These are phyloP conservation scores for Yponomeuta evonymella DNA, from an alignment of 2,888 invertebrate genomes.

Conservation along the genomic window DNA sequence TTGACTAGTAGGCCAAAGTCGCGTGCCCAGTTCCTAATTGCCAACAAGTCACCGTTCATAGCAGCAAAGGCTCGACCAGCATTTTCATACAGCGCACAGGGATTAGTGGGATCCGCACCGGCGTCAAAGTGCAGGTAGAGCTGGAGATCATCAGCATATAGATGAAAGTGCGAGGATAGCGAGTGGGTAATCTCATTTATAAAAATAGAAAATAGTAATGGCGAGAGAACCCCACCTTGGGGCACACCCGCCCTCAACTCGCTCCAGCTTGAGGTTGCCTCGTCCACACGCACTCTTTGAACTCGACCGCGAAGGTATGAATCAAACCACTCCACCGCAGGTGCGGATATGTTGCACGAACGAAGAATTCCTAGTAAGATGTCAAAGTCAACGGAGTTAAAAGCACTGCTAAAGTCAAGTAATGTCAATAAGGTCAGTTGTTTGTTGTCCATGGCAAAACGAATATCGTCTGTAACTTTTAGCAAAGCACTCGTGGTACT, in stretches of 20 bases:
- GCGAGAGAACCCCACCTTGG: slow-evolving; percentile 16
- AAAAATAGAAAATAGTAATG: slow-evolving; percentile 15
- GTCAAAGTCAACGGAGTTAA: slow-evolving; percentile 8
- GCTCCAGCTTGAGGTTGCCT: slow-evolving; percentile 10
- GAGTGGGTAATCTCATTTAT: neutral
- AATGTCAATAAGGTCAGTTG: slow-evolving; percentile 1
- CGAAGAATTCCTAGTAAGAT: slow-evolving; percentile 1
- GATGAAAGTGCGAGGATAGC: slow-evolving; percentile 5
- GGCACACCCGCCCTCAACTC: slow-evolving; percentile 12
- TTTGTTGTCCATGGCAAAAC: slow-evolving; percentile 5
- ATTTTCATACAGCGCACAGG: neutral
- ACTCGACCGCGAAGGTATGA: slow-evolving; percentile 14
- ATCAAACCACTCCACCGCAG: slow-evolving; percentile 10
- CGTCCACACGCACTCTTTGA: slow-evolving; percentile 6
- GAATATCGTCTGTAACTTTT: slow-evolving; percentile 17
- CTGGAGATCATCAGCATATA: slow-evolving; percentile 18
- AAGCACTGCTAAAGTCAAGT: slow-evolving; percentile 14
- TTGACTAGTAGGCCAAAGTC: slow-evolving; percentile 5
- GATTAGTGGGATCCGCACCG: neutral
- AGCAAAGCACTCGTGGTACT: slow-evolving; percentile 19
- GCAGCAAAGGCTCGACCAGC: neutral
- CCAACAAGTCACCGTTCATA: neutral
- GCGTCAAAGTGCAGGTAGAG: slow-evolving; percentile 2
- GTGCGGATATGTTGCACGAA: slow-evolving; percentile 12
- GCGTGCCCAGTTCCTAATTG: neutral